Conservation (phyloP, 2,797 vertebrate species). For the Lophius americanus region DNA sequence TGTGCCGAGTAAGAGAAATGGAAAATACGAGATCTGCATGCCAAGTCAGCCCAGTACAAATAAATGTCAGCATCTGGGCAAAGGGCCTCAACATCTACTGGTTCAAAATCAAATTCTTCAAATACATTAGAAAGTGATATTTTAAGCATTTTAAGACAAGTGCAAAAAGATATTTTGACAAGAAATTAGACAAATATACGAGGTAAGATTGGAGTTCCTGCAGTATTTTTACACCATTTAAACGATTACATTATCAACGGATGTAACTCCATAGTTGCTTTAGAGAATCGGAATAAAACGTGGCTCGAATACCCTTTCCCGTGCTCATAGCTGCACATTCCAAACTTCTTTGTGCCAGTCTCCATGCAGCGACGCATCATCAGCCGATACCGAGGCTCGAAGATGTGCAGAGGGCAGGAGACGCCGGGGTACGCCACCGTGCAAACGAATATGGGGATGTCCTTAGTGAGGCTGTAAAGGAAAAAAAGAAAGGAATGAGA, state of each 20-base stretch:
- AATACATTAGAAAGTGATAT: too few species aligned
- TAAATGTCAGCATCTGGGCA: too few species aligned
- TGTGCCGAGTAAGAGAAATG: conserved; percentile 28
- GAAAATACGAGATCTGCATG: conserved; percentile 14
- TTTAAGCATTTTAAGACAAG: too few species aligned
- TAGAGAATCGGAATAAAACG: neutral
- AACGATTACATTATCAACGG: neutral
- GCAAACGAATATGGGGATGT: conserved; percentile 93
- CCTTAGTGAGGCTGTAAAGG: conserved; percentile 83
- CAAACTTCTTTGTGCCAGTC: conserved; percentile 90
- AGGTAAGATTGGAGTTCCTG: too few species aligned
- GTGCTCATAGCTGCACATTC: conserved; percentile 91
- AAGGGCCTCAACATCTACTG: neutral
- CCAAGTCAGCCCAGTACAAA: neutral
- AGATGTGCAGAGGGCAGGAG: conserved; percentile 90
- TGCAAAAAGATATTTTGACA: too few species aligned
- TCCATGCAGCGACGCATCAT: conserved; percentile 95
- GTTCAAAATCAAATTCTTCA: neutral
- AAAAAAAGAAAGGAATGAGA: neutral
- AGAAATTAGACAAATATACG: too few species aligned
- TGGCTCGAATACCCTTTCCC: conserved; percentile 84
- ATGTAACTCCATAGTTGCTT: neutral
- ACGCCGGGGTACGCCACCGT: conserved; percentile 90
- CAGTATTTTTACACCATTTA: neutral
- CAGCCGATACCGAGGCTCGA: conserved; percentile 91